Base-by-base conservation (phyloP, 1,140 invertebrate genomes). In the Adelges cooleyi region DNA sequence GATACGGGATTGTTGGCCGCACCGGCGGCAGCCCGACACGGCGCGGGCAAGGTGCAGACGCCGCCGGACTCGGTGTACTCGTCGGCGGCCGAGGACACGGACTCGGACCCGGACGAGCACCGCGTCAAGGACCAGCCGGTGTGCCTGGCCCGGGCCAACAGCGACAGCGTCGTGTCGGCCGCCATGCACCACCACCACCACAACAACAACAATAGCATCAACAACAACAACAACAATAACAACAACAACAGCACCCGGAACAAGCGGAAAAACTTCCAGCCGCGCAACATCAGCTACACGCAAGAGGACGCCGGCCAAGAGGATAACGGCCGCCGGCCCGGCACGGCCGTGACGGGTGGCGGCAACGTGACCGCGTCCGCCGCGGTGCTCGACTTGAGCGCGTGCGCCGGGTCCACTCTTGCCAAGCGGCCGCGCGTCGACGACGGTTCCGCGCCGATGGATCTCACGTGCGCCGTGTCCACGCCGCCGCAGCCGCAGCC, bases 231-330 rank as follows among this genome's bases (percentile, higher is more conserved):
- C 42, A 46, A 33, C 17, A 44, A 13, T 4, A 25, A 25, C 38
- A 25, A 17, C 2, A 25, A 17, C 13, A 13, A 20, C 25, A 33
- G 56, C 15, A 62, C 56, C 48, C 69, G 75, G 50, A 79, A 79
- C 71, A 79, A 79, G 65, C 68, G 77, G 48, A 79, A 79, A 67
- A 78, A 79, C 69, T 79, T 79, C 69, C 72, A 77, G 67, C 77
- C 77, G 0, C 69, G 76, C 23, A 79, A 77, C 69, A 78, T 78
- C 44, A 71, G 72, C 29, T 71, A 71, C 40, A 69, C 70, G 29
- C 70, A 59, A 9, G 53, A 67, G 4, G 59, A n/a, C 8, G n/a
- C n/a, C 38, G 38, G 11, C 13, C 2, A 25, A 10, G 46, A n/a
- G 1, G 13, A 27, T 6, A 17, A 29, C 4, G 44, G n/a, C 17